Evolutionary conservation across 2,888 invertebrate species (phyloP), one percentile per base, ranked within the genome.

Genomic region (Lacanobia wlatinum): DNA sequence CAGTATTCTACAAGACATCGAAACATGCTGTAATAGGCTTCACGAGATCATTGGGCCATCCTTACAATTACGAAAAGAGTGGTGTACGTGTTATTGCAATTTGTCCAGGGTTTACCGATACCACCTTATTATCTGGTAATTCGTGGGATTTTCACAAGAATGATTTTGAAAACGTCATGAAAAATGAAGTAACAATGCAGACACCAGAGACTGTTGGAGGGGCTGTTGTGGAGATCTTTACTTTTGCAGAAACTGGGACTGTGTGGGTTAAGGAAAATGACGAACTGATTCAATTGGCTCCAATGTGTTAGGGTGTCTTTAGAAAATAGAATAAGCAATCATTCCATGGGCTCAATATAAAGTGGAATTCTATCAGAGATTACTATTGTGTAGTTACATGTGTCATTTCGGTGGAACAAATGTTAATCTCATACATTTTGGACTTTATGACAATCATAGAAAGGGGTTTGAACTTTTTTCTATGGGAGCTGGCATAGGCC

Each of bases 81-180:
- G 94, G 95, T 2, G 96, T 97, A 0, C 92, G 95, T 66, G 92
- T 96, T 38, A 86, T 96, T 53, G 93, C 92, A 0, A 85, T 96
- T 55, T 96, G 96, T 78, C 96, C 96, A 2, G 96, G 96, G 14
- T 90, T 94, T 50, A 96, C 96, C 0, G 88, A 92, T 50, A 96
- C 95, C 0, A 84, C 83, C 14, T 67, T 96, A 74, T 81, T 80
- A 2, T 43, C 65, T 1, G 75, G 71, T 9, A 21, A 66, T 9
- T 2, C 48, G 0, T 76, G 73, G 68, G 78, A 78, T 1, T 68
- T 59, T 23, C 76, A 79, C 0, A 28, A 59, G 3, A 50, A 79
- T 34, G 83, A 77, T 18, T 83, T 82, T 5, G 7, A 55, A 0
- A 76, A 82, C 6, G 63, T 80, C 1, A 1, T 73, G 12, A 23